A percentile compares a stretch with the other conserved stretches of the same genome.
Evolutionary conservation across 2,888 invertebrate genomes (phyloP).

Genomic region (Agonopterix heracliana): DNA sequence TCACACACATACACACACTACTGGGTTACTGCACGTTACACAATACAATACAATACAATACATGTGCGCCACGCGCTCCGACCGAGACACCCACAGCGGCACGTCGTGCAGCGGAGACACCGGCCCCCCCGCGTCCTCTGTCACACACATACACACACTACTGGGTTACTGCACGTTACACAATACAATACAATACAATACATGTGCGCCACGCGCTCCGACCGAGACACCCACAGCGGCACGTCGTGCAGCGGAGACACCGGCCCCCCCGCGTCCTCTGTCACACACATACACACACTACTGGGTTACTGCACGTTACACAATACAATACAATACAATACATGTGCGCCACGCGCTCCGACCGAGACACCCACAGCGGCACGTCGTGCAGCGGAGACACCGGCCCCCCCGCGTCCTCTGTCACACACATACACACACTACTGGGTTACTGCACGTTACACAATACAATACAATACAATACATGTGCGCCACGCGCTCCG

Average conservation of each 20-base stretch:
- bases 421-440: conserved; percentile 5
- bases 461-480: too few relatives aligned
- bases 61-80: too few relatives aligned
- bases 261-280: conserved; percentile 86
- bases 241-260: conserved; percentile 99
- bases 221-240: conserved; percentile 86
- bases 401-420: conserved; percentile 86
- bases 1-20: conserved; percentile 8
- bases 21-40: neutral
- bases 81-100: conserved; percentile 86
- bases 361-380: conserved; percentile 86
- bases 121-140: conserved; percentile 86
- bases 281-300: conserved; percentile 8
- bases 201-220: too few relatives aligned
- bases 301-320: neutral
- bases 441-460: neutral
- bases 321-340: too few relatives aligned
- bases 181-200: too few relatives aligned
- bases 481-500: too few relatives aligned
- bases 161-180: neutral
- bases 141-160: conserved; percentile 8
- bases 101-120: conserved; percentile 99
- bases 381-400: conserved; percentile 99
- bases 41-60: too few relatives aligned
- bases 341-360: too few relatives aligned